Conservation (phyloP, 2,888 invertebrate genomes). For the Synanthedon myopaeformis region DNA sequence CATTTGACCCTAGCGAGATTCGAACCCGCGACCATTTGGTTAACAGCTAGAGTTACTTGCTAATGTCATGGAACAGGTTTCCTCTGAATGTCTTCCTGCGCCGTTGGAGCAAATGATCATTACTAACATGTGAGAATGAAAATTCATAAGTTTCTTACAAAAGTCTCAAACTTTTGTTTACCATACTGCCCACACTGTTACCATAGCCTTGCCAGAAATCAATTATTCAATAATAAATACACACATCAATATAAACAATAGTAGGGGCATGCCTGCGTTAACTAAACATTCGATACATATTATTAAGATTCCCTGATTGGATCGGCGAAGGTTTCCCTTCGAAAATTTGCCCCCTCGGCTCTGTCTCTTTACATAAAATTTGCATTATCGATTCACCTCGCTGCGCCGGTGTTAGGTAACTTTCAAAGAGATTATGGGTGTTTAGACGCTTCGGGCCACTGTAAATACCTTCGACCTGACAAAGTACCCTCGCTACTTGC, state of each 20-base stretch:
- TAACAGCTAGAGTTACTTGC: too few relatives aligned
- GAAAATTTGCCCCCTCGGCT: constrained; percentile 41
- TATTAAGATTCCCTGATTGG: constrained; percentile 37
- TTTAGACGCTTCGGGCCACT: constrained; percentile 19
- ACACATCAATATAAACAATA: constrained; percentile 2
- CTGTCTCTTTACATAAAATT: constrained; percentile 61
- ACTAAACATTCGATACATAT: constrained; percentile 54
- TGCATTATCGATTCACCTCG: constrained; percentile 50
- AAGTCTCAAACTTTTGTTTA: too few relatives aligned
- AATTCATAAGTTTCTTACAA: too few relatives aligned
- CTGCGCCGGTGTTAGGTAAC: constrained; percentile 26
- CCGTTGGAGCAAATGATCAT: too few relatives aligned
- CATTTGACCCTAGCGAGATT: too few relatives aligned
- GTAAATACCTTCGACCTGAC: constrained; percentile 22
- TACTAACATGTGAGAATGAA: too few relatives aligned
- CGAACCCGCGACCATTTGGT: too few relatives aligned
- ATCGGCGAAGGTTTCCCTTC: constrained; percentile 19
- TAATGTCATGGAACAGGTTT: too few relatives aligned
- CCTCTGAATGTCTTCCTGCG: too few relatives aligned
- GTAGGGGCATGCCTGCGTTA: constrained; percentile 33
- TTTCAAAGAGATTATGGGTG: constrained; percentile 33
- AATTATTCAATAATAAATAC: not conserved
- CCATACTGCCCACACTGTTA: too few relatives aligned
- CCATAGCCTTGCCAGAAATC: too few relatives aligned
- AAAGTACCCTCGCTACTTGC: constrained; percentile 15